phyloP scores from a whole-genome alignment of 1,140 invertebrate species.

The Danaus melanippus region DNA sequence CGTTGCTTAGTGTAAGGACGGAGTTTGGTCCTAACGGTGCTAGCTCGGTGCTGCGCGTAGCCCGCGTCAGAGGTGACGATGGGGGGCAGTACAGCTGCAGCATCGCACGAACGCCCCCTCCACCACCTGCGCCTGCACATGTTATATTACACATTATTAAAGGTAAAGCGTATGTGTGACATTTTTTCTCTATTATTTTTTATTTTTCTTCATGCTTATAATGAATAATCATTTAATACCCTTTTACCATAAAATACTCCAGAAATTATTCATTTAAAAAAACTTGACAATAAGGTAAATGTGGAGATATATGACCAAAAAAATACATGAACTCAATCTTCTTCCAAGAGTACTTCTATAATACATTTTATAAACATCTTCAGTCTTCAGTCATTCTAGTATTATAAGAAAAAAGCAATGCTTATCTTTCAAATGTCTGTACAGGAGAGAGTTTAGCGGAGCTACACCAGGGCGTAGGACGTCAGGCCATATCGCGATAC shows the following conservation, averaged over 20 bases:
- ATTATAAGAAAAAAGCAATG: not conserved
- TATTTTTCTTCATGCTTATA: not conserved
- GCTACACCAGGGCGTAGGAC: slow-evolving; percentile 45
- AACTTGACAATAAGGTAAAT: too few species aligned
- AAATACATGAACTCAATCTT: slow-evolving; percentile 1
- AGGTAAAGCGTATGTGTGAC: slow-evolving; percentile 25
- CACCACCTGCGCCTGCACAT: slow-evolving; percentile 40
- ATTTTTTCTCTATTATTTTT: not conserved
- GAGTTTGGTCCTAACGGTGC: slow-evolving; percentile 59
- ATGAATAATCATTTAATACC: too few species aligned
- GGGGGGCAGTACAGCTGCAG: slow-evolving; percentile 55
- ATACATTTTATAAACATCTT: not conserved
- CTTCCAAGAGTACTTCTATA: not conserved
- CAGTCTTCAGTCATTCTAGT: too few species aligned
- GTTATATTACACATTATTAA: slow-evolving; percentile 58
- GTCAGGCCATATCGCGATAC: slow-evolving; percentile 5
- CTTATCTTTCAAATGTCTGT: slow-evolving; percentile 6
- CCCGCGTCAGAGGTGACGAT: slow-evolving; percentile 53
- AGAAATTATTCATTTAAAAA: too few species aligned
- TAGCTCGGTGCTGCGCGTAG: slow-evolving; percentile 56
- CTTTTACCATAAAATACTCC: too few species aligned
- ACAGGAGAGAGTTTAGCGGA: slow-evolving; percentile 60
- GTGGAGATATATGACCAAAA: not conserved
- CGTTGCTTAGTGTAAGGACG: slow-evolving; percentile 48
- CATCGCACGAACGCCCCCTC: slow-evolving; percentile 45